Base-by-base conservation (phyloP, 2,888 invertebrate species). In the Copidosoma aretas region DNA sequence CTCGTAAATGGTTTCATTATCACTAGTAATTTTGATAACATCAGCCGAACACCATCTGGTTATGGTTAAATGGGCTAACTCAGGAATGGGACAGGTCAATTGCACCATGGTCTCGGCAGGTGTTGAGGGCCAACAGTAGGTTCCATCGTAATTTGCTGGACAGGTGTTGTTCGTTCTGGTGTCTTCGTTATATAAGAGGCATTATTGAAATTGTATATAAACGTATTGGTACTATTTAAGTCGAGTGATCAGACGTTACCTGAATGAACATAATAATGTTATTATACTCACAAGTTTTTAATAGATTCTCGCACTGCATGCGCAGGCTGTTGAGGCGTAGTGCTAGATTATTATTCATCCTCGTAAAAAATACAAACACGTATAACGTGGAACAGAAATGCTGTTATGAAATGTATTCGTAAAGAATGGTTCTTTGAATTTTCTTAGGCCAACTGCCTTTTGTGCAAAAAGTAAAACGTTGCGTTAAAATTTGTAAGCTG, bases 1-100 rank as follows among this genome's bases (percentile, higher is more conserved):
- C 52, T 63, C 43, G 58, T 32, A 43, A 17, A 59, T 21, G 21
- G 43, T 63, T n/a, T 54, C 19, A 46, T 59, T 59, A 53, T 32
- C 5, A 22, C 15, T 52, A 14, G 52, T 54, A 56, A 67, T 62
- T 56, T 58, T 22, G 14, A 25, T 41, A 8, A 63, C 21, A 32
- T 46, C 53, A 46, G 53, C 32, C 22, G 46, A 46, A 12, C 62
- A 67, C 67, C 67, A 67, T 67, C 67, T 67, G 62, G 17, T 67
- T 14, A 63, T 53, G 17, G 62, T 43, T 52, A n/a, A 53, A 1
- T 62, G 19, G 15, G 24, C 59, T 12, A 59, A 24, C 14, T 43
- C 53, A 8, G 19, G 21, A 14, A 39, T 21, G 22, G 32, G 22
- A 53, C 62, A 59, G 1, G 62, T 43, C 32, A 62, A 41, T 21